These are phyloP conservation scores for Leptogaster cylindrica DNA, from an alignment of 2,888 invertebrate genomes.

Conservation along the genomic window DNA sequence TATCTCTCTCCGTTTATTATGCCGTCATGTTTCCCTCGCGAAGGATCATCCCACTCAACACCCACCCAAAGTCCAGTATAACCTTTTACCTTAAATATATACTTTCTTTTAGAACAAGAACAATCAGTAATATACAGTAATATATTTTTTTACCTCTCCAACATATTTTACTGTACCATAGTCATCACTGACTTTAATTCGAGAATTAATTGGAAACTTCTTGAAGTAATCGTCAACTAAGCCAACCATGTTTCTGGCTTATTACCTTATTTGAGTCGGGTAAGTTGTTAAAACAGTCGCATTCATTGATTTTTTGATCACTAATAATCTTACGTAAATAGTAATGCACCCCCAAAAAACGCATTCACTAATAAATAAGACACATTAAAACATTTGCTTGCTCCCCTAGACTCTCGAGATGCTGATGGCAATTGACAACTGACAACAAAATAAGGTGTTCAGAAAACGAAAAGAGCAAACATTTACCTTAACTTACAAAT, in stretches of 20 bases:
- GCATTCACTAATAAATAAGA: neutral
- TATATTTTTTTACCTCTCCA: constrained; percentile 66
- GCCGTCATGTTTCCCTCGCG: constrained; percentile 93
- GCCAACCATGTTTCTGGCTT: constrained; percentile 58
- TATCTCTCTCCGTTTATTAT: constrained; percentile 80
- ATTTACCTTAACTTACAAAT: too few species aligned
- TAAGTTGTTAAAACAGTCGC: too few species aligned
- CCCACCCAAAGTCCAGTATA: constrained; percentile 85
- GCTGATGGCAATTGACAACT: constrained; percentile 19
- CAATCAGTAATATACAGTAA: neutral
- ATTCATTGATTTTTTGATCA: too few species aligned
- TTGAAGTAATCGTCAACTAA: constrained; percentile 59
- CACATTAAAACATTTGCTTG: constrained; percentile 25
- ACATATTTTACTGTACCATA: constrained; percentile 76
- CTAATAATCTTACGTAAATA: too few species aligned
- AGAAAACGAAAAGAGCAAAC: too few species aligned
- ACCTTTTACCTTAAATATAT: constrained; percentile 64
- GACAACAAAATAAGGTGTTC: neutral
- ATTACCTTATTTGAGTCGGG: too few species aligned
- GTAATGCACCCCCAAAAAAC: neutral
- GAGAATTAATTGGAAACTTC: constrained; percentile 58
- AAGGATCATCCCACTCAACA: constrained; percentile 93
- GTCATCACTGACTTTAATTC: constrained; percentile 57
- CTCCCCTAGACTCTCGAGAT: neutral
- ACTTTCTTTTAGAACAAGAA: neutral